Evolutionary conservation across 2,797 vertebrate genomes (phyloP).

Genomic region (Oreortyx pictus): DNA sequence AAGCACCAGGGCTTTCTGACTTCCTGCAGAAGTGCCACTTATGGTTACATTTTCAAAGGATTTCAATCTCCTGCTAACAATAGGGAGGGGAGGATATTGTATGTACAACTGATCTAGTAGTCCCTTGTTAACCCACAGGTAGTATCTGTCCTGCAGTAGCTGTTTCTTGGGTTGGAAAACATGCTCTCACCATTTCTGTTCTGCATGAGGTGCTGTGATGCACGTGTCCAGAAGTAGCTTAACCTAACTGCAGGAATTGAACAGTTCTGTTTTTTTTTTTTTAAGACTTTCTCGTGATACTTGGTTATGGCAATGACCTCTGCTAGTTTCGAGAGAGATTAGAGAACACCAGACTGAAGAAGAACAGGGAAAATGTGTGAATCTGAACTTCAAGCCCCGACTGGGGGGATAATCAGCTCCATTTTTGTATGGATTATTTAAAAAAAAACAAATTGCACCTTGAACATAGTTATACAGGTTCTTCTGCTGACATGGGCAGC

Average conservation of each 20-base stretch:
- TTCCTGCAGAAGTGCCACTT: not conserved
- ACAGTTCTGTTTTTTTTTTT: not conserved
- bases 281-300: not conserved
- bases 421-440: not conserved
- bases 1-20: accelerated
- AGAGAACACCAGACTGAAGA: not conserved
- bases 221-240: not conserved
- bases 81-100: not conserved
- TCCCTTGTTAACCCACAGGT: not conserved
- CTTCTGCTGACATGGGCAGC: not conserved
- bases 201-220: not conserved
- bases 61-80: not conserved
- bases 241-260: not conserved
- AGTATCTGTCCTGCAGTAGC: not conserved
- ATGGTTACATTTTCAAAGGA: not conserved
- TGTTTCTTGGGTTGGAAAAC: not conserved
- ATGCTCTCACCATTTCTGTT: not conserved
- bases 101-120: not conserved
- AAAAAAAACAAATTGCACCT: not conserved
- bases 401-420: not conserved
- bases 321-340: not conserved
- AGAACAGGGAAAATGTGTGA: not conserved
- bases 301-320: not conserved
- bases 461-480: not conserved
- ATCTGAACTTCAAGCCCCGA: not conserved